Evolutionary conservation across 2,797 vertebrate genomes (phyloP).

Genomic region (Gadopsis marmoratus): DNA sequence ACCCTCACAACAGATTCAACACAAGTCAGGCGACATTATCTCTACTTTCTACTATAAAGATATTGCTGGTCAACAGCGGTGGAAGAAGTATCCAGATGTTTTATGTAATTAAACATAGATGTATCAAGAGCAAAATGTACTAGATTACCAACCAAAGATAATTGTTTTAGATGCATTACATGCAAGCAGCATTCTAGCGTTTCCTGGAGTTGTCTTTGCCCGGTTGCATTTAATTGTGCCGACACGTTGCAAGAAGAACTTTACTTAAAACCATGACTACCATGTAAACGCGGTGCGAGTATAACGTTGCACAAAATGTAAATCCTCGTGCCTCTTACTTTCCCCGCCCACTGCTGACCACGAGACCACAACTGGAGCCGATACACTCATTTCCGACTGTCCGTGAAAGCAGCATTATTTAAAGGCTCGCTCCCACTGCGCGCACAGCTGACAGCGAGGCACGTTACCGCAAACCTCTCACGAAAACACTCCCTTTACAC

Average conservation of each 20-base stretch:
- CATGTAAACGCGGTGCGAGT: background rate
- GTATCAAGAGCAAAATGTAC: background rate
- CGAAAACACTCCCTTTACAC: background rate
- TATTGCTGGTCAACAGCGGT: background rate
- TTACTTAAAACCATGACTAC: too few relatives aligned
- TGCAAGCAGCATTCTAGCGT: background rate
- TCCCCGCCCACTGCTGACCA: background rate
- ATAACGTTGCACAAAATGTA: background rate
- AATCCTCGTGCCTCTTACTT: background rate
- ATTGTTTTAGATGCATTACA: background rate
- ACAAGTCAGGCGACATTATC: background rate
- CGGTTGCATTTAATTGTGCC: background rate
- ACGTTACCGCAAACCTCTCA: background rate
- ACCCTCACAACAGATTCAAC: background rate
- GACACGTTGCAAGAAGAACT: background rate
- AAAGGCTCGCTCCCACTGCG: slow-evolving; percentile 37
- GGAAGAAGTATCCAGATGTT: background rate
- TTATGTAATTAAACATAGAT: background rate
- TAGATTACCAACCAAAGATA: background rate
- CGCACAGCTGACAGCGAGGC: slow-evolving; percentile 53
- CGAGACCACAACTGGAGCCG: too few relatives aligned
- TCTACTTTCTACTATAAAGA: background rate
- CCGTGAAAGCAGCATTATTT: slow-evolving; percentile 42
- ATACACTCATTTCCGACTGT: slow-evolving; percentile 20
- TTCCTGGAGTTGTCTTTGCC: background rate